Conservation (phyloP, 2,797 vertebrate genomes). For the Trachurus trachurus region DNA sequence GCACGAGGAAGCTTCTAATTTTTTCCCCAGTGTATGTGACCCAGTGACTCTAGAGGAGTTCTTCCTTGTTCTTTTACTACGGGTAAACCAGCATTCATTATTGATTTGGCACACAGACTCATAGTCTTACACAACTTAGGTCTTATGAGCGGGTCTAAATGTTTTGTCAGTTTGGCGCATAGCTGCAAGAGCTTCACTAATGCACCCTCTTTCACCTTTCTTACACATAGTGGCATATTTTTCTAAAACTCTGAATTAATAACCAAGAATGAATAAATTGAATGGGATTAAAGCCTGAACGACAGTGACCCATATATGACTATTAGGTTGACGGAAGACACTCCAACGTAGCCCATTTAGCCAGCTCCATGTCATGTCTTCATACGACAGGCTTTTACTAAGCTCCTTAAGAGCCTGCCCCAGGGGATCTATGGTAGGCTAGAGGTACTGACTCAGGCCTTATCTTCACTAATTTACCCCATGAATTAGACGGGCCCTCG, state of each 20-base stretch:
- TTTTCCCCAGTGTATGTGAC: conserved; percentile 82
- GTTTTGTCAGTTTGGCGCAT: conserved; percentile 55
- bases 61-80: conserved; percentile 74
- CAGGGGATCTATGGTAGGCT: conserved; percentile 84
- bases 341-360: conserved; percentile 85
- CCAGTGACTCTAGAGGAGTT: conserved; percentile 78
- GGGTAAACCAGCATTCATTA: conserved; percentile 79
- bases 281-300: conserved; percentile 82
- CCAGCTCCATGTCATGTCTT: conserved; percentile 87
- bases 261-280: conserved; percentile 79
- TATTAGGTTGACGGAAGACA: conserved; percentile 85
- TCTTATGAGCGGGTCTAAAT: conserved; percentile 56
- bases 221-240: conserved; percentile 43
- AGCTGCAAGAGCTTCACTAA: conserved; percentile 39
- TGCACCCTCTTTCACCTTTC: conserved; percentile 45
- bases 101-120: conserved; percentile 76
- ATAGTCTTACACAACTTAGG: conserved; percentile 57
- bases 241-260: conserved; percentile 76
- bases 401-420: conserved; percentile 89
- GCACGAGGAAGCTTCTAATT: conserved; percentile 79
- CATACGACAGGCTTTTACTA: conserved; percentile 87
- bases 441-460: conserved; percentile 84
- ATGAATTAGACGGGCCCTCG: conserved; percentile 77
- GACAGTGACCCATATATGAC: conserved; percentile 82
- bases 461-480: conserved; percentile 88